Evolutionary conservation across 2,888 invertebrate genomes (phyloP), one percentile per base, ranked within the genome.

Genomic region (Colletes collaris): DNA sequence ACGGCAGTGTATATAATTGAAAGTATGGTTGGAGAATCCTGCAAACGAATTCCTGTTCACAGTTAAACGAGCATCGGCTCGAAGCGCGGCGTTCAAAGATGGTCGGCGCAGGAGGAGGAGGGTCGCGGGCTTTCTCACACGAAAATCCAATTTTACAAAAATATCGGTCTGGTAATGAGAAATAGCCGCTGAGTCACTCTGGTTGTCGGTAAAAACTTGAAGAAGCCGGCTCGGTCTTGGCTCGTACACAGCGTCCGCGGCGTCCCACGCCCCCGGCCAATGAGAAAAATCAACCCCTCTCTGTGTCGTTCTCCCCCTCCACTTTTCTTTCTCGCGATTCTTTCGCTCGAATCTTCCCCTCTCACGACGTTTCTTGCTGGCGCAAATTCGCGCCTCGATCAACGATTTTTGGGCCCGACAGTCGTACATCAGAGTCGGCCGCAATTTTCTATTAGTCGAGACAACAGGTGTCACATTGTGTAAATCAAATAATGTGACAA

Each of bases 111-210:
- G 11, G 11, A 5, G 13, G 49, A 50, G 75, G 84, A 74, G 81
- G 83, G 79, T 82, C 80, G 85, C 87, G 83, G 76, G 85, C 82
- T 86, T 83, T 86, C 87, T 87, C 87, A 88, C 86, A 89, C 90
- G 90, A 91, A 91, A 92, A 91, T 91, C 91, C 91, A 92, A 92
- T 92, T 92, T 92, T 92, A 92, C 90, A 92, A 92, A 92, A 92
- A 92, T 92, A 92, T 92, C 88, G 87, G 86, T 80, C 89, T 82
- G 88, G 88, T 92, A 91, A 92, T 92, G 92, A 91, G 92, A 92
- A 92, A 91, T 91, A 90, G 89, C 81, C 81, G 92, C 90, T 88
- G 91, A 91, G 90, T 92, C 92, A 92, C 75, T 78, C 75, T 70
- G 87, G 81, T 82, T 75, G 86, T 66, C 82, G 87, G 85, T 89